Conservation (phyloP, 2,113 vertebrate species). For the Gracilinanus agilis region DNA sequence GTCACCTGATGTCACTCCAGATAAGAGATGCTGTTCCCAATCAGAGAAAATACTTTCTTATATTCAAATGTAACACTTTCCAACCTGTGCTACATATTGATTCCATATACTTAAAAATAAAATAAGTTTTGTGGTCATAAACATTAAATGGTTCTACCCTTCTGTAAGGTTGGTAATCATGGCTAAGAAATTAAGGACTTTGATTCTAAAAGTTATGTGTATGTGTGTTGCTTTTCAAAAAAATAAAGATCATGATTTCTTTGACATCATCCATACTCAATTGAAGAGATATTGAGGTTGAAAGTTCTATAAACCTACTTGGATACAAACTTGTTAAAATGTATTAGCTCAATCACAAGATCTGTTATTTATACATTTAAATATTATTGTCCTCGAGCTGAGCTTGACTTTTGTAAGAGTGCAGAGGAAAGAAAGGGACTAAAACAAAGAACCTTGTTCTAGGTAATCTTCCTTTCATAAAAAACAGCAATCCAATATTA, state of each 20-base stretch:
- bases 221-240: constrained; percentile 15
- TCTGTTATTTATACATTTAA: constrained; percentile 24
- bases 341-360: not conserved
- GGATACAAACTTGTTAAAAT: not conserved
- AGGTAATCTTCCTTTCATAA: not conserved
- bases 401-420: not conserved
- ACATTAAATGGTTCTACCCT: constrained; percentile 71
- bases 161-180: constrained; percentile 55
- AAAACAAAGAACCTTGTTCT: not conserved
- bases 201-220: not conserved
- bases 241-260: constrained; percentile 25
- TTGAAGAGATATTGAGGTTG: not conserved
- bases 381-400: not conserved
- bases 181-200: constrained; percentile 31
- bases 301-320: not conserved
- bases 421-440: not conserved
- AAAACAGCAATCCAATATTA: not conserved
- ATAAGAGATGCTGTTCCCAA: constrained; percentile 66
- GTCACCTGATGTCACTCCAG: constrained; percentile 72
- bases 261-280: not conserved
- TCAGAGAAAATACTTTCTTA: constrained; percentile 54
- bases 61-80: constrained; percentile 48
- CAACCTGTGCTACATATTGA: constrained; percentile 70
- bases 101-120: constrained; percentile 70
- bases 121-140: constrained; percentile 65